Evolutionary conservation across 2,888 invertebrate genomes (phyloP), one percentile per base, ranked within the genome.

Genomic region (Agonopterix heracliana): DNA sequence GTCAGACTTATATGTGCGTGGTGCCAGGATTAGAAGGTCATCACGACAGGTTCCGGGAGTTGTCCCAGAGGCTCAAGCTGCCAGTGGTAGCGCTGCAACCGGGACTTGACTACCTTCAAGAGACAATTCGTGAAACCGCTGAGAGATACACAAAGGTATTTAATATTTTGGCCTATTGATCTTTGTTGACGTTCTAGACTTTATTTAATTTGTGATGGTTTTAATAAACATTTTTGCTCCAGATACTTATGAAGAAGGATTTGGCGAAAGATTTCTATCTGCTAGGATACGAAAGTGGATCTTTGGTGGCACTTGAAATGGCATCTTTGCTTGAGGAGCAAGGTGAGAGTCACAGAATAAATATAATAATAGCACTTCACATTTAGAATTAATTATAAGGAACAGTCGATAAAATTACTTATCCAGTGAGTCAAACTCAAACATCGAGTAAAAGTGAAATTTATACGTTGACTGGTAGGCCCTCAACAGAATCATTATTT

Each of bases 281-380:
- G 8, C 44, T 78, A 47, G 81, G 79, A 1, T 79, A 75, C 49
- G 80, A 80, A 52, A 68, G 63, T 46, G 81, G 81, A 0, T 66
- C 72, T 2, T 17, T 61, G 2, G 56, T 75, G 3, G 77, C 68
- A 1, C 46, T 81, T 10, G 80, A 81, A 55, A 64, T 77, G 42
- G 78, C 80, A 10, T 60, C 68, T 9, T 66, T 79, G 35, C 56
- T 81, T 3, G 81, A 81, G 56, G 63, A 66, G 2, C 54, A 64
- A 36, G 79, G 81, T 45, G 26, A 26, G 26, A 26, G 26, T 7
- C 26, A 26, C 26, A 26, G 1, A 26, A 26, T 26, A 26, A 26
- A 26, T 12, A 9, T 2, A 26, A 26, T 12, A 9, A 26, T 10
- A 10, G 9, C 8, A 14, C 17, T 2, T 10, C 17, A 17, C 3